Conservation (phyloP, 2,797 vertebrate genomes). For the Acrossocheilus wenchowensis region DNA sequence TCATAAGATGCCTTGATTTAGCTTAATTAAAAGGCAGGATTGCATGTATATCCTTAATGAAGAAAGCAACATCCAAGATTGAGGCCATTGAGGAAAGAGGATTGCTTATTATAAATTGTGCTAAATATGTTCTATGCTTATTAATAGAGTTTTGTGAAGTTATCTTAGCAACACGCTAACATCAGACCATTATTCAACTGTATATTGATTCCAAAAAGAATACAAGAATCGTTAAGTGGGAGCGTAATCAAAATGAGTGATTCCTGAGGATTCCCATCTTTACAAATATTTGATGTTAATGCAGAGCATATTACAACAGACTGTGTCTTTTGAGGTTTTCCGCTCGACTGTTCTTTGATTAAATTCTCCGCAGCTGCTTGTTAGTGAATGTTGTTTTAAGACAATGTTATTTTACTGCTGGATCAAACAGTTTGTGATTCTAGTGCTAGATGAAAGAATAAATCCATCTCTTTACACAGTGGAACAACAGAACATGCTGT, state of each 20-base stretch:
- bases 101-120: neutral
- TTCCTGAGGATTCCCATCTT: neutral
- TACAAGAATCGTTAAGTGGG: neutral
- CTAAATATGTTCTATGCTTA: neutral
- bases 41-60: neutral
- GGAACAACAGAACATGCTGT: conserved; percentile 52
- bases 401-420: conserved; percentile 53
- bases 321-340: conserved; percentile 34
- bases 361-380: conserved; percentile 8
- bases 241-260: neutral
- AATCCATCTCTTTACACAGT: conserved; percentile 36
- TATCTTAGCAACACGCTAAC: neutral
- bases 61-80: neutral
- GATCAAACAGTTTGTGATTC: conserved; percentile 48
- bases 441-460: conserved; percentile 36
- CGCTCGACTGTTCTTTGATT: neutral
- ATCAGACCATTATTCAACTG: neutral
- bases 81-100: neutral
- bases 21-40: neutral
- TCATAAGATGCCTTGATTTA: neutral
- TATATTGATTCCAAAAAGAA: neutral
- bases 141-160: neutral
- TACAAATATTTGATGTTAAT: neutral
- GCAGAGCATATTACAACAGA: neutral
- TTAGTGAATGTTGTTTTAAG: conserved; percentile 40